Percentiles rank a stretch among this genome's conserved stretches.
phyloP scores from a whole-genome alignment of 2,113 vertebrate genomes.

The Galemys pyrenaicus region DNA sequence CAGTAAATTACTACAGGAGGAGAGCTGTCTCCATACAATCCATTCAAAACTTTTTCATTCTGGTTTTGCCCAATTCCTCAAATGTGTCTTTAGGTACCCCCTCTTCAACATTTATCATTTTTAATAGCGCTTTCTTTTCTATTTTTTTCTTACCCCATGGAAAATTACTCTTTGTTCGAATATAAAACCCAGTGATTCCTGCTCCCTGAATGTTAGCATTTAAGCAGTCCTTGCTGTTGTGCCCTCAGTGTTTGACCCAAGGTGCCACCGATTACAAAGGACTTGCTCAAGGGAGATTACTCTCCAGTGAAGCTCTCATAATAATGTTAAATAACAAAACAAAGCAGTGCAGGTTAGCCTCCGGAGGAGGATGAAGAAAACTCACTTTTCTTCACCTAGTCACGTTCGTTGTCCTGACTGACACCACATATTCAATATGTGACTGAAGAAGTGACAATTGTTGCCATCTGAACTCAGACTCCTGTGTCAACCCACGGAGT shows the following conservation, averaged over 20 bases:
- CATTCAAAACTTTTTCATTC: not conserved
- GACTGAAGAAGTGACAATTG: not conserved
- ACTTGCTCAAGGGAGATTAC: not conserved
- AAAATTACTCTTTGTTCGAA: not conserved
- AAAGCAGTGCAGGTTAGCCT: not conserved
- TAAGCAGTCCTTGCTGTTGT: too few relatives aligned
- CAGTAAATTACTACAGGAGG: not conserved
- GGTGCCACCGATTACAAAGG: not conserved
- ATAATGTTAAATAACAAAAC: not conserved
- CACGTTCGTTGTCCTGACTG: not conserved
- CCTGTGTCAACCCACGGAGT: not conserved
- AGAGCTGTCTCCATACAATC: not conserved
- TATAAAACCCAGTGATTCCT: fast-evolving
- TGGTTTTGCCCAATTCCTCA: not conserved
- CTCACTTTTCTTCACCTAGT: too few relatives aligned
- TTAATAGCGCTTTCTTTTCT: not conserved
- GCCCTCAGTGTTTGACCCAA: not conserved
- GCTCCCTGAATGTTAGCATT: fast-evolving
- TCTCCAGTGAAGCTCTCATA: not conserved
- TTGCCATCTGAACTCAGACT: not conserved
- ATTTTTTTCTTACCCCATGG: not conserved
- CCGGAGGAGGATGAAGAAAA: not conserved
- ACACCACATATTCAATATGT: not conserved
- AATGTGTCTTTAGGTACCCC: not conserved
- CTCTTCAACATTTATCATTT: not conserved